Evolutionary conservation across 2,113 vertebrate species (phyloP).

Genomic region (Hydrochoerus hydrochaeris): DNA sequence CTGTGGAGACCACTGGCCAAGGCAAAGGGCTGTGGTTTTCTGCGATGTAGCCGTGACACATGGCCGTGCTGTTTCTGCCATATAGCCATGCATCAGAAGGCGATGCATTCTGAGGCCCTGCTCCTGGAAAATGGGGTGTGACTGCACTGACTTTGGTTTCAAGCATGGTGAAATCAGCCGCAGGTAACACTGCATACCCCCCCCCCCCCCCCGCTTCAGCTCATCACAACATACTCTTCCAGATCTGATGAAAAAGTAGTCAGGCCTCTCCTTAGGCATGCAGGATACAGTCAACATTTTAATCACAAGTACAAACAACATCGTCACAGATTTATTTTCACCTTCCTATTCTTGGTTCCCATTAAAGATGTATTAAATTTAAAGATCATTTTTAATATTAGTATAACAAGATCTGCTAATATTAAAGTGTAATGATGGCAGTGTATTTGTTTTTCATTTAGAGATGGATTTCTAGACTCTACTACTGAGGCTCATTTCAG

Average conservation of each 20-base stretch:
- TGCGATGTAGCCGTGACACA: not conserved
- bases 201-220: too few relatives aligned
- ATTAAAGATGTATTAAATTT: not conserved
- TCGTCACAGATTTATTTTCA: not conserved
- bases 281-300: not conserved
- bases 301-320: not conserved
- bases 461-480: conserved; percentile 31
- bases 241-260: not conserved
- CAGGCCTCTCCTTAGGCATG: not conserved
- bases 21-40: not conserved
- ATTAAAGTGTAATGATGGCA: not conserved
- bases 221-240: not conserved
- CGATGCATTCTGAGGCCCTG: not conserved
- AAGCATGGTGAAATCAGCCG: not conserved
- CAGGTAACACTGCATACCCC: not conserved
- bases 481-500: not conserved
- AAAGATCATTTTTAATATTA: conserved; percentile 40
- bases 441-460: conserved; percentile 26
- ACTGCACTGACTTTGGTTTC: not conserved
- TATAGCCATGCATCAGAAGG: not conserved
- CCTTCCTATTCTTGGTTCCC: not conserved
- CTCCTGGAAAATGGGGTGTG: not conserved
- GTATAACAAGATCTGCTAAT: not conserved
- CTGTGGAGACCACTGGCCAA: not conserved
- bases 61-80: not conserved